Evolutionary conservation across 2,888 invertebrate genomes (phyloP), one percentile per base, ranked within the genome.

Genomic region (Coleophora flavipennella): DNA sequence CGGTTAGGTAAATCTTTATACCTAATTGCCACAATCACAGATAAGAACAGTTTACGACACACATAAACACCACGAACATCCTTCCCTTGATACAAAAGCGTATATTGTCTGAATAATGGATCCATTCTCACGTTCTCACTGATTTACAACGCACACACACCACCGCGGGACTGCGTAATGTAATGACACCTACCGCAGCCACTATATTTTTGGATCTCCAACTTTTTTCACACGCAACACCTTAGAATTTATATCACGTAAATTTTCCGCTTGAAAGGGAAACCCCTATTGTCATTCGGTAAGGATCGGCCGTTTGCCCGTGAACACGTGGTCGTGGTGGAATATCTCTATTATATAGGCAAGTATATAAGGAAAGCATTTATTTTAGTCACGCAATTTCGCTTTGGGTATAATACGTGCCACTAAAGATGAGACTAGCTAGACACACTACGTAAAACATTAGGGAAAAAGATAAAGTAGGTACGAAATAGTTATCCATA

Each of bases 221-320:
- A 69, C 72, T 76, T 79, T 77, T 81, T 83, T 83, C 80, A 81
- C 83, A 84, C 77, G 81, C 78, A 56, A 74, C 67, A 59, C 56
- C 74, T 80, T 76, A 67, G 74, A 73, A 80, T 84, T 76, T 81
- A 71, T 77, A 80, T 80, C 84, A 84, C 84, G 83, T 83, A 80
- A 81, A 81, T 83, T 81, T 84, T 76, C 77, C 73, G 75, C 74
- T 75, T 64, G 79, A 79, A 80, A 84, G 81, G 81, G 83, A 83
- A 83, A 81, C 77, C 72, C 65, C 64, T 65, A 83, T 83, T 83
- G 83, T 79, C 69, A 83, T 84, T 81, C 83, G 51, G 57, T 53
- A 62, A 71, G 68, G 66, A 69, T 62, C 60, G 56, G 57, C 57
- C 67, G 74, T 76, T 78, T 81, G 79, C 80, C 77, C 62, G 73